These are phyloP conservation scores for Nesospiza acunhae DNA, from an alignment of 2,113 vertebrate genomes.

Conservation along the genomic window DNA sequence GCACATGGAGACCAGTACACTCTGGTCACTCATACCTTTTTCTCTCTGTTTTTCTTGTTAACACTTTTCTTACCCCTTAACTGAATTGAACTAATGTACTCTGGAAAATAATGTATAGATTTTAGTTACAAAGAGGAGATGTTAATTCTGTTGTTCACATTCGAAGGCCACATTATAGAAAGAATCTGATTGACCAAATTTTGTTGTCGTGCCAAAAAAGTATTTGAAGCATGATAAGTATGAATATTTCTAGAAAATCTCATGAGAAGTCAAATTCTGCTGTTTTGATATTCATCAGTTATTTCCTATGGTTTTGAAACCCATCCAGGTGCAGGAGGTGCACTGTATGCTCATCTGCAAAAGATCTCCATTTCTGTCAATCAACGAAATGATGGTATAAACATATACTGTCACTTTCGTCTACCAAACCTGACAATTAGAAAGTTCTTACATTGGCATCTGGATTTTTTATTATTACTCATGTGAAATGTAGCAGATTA, in stretches of 20 bases:
- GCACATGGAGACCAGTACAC: neutral
- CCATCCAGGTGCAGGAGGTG: neutral
- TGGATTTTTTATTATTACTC: neutral
- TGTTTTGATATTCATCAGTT: neutral
- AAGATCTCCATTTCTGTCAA: neutral
- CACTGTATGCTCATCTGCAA: neutral
- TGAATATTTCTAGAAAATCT: neutral
- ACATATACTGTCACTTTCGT: neutral
- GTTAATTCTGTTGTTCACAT: neutral
- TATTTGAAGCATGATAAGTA: neutral
- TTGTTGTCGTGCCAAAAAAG: neutral
- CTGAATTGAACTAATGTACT: neutral
- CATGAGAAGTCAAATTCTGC: neutral
- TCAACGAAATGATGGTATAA: neutral
- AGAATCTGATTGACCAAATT: neutral
- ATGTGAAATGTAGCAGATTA: neutral
- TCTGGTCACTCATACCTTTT: neutral
- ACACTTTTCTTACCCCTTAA: neutral
- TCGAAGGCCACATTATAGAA: neutral
- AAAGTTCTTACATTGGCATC: neutral
- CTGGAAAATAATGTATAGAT: neutral
- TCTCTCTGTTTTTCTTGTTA: neutral
- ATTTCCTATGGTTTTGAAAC: neutral
- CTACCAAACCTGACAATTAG: neutral
- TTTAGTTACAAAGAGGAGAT: neutral